phyloP scores from a whole-genome alignment of 2,113 vertebrate species.

The Paraplagusia blochii region DNA sequence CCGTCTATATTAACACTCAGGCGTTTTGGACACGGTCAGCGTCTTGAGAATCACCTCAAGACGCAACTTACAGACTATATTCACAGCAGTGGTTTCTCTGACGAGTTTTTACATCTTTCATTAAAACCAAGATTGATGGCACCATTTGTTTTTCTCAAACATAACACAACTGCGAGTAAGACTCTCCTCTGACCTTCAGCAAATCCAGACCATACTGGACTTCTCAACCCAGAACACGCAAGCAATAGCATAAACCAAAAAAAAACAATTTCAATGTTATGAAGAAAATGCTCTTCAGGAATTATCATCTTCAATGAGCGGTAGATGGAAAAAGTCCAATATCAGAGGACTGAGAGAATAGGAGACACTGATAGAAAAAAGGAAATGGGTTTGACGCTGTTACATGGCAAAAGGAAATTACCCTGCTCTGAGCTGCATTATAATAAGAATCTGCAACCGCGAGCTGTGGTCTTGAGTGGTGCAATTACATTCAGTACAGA shows the following conservation, averaged over 20 bases:
- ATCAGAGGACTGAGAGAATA: conserved; percentile 35
- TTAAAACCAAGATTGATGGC: conserved; percentile 40
- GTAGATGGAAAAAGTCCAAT: conserved; percentile 8
- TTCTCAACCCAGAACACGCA: not conserved
- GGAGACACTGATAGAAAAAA: conserved; percentile 28
- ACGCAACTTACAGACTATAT: conserved; percentile 15
- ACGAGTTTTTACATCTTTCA: conserved; percentile 36
- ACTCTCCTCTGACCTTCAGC: conserved; percentile 15
- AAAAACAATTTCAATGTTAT: too few species aligned
- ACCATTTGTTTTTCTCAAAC: conserved; percentile 23
- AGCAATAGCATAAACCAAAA: conserved; percentile 33
- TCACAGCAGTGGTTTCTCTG: conserved; percentile 23
- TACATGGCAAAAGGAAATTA: conserved; percentile 28
- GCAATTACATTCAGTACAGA: conserved; percentile 65
- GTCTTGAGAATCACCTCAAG: conserved; percentile 16
- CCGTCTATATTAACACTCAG: not conserved
- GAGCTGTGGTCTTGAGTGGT: conserved; percentile 21
- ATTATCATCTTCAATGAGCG: conserved; percentile 23
- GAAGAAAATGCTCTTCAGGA: conserved; percentile 35
- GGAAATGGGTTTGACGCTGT: conserved; percentile 39
- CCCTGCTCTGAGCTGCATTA: conserved; percentile 11
- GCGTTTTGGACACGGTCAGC: conserved; percentile 21
- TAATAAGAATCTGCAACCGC: too few species aligned
- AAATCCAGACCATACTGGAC: not conserved
- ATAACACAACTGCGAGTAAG: conserved; percentile 21